Conservation (phyloP, 2,888 invertebrate species). For the Amblyjoppa fuscipennis region DNA sequence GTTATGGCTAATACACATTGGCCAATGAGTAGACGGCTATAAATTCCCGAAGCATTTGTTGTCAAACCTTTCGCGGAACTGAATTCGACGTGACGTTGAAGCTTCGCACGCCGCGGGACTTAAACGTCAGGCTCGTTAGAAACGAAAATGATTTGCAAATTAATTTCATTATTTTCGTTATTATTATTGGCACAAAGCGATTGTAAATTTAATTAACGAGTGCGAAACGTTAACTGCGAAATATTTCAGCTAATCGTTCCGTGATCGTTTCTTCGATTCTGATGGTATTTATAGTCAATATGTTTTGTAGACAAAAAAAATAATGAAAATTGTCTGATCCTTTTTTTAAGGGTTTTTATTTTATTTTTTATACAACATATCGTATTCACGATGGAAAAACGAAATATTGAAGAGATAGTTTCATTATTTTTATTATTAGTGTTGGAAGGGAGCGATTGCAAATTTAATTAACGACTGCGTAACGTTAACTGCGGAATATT, state of each 20-base stretch:
- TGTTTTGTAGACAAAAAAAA: too few species aligned
- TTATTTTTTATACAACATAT: too few species aligned
- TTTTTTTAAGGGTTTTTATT: too few species aligned
- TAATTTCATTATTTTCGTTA: background rate
- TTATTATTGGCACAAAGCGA: background rate
- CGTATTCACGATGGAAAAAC: too few species aligned
- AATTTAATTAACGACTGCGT: background rate
- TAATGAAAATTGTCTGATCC: too few species aligned
- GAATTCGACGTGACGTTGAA: conserved; percentile 15
- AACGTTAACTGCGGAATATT: background rate
- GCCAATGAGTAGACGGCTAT: conserved; percentile 12
- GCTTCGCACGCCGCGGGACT: background rate
- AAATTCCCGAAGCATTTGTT: conserved; percentile 14
- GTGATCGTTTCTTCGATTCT: too few species aligned
- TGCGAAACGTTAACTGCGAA: background rate
- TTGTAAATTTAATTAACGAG: background rate
- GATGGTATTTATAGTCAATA: too few species aligned
- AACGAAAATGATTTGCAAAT: background rate
- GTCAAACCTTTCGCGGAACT: background rate
- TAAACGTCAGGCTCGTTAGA: too few species aligned
- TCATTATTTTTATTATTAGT: background rate
- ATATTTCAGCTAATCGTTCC: background rate
- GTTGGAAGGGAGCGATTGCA: background rate
- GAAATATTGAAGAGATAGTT: too few species aligned
- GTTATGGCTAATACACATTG: conserved; percentile 19